These are phyloP conservation scores for Taeniopygia guttata DNA, from an alignment of 2,797 vertebrate genomes.

Conservation along the genomic window DNA sequence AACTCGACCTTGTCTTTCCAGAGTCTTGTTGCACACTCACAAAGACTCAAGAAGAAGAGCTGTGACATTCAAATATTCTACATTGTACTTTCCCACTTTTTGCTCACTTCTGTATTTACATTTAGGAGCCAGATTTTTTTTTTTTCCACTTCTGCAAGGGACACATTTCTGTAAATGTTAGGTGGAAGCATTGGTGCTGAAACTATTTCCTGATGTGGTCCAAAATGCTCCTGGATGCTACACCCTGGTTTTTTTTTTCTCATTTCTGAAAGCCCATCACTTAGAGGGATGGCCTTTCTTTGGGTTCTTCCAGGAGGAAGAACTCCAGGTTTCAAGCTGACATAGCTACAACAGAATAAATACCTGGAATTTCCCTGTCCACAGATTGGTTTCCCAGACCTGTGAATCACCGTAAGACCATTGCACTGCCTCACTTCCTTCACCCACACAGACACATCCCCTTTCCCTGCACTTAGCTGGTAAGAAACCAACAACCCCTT, in stretches of 20 bases:
- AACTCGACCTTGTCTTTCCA: neutral
- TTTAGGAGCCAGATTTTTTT: neutral
- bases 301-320: neutral
- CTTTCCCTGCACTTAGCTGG: neutral
- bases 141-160: neutral
- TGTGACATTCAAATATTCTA: neutral
- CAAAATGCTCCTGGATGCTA: neutral
- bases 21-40: neutral
- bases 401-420: neutral
- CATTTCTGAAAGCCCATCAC: neutral
- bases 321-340: neutral
- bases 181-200: neutral
- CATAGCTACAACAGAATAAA: neutral
- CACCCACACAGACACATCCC: neutral
- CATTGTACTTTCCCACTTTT: neutral
- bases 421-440: neutral
- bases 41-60: neutral
- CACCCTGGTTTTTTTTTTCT: neutral
- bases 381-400: neutral
- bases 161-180: neutral
- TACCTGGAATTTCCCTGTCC: neutral
- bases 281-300: neutral
- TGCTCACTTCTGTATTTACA: neutral
- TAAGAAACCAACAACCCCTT: neutral
- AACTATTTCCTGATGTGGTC: neutral